A percentile compares a stretch with the other conserved stretches of the same genome.
phyloP scores from a whole-genome alignment of 1,140 invertebrate species.

The Eurosta solidaginis region DNA sequence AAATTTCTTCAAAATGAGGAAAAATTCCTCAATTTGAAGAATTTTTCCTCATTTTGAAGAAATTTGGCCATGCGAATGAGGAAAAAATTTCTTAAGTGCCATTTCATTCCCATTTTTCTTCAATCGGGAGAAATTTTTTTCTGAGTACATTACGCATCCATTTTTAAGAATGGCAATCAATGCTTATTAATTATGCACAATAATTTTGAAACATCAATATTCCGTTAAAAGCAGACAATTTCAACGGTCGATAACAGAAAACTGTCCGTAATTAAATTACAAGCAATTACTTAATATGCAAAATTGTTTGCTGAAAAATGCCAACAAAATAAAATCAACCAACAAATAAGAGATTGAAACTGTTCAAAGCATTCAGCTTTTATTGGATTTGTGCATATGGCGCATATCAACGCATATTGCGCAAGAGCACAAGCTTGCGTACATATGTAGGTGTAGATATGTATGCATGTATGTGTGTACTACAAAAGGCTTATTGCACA shows the following conservation, averaged over 20 bases:
- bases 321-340: background rate
- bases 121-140: too few species aligned
- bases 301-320: background rate
- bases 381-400: background rate
- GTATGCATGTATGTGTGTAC: background rate
- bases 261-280: background rate
- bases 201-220: background rate
- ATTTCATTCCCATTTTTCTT: too few species aligned
- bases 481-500: background rate
- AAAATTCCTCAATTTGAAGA: too few species aligned
- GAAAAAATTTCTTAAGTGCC: too few species aligned
- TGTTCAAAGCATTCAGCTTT: background rate
- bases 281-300: background rate
- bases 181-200: background rate
- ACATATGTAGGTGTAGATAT: too few species aligned
- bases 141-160: too few species aligned
- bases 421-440: background rate
- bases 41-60: too few species aligned
- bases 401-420: background rate
- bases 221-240: background rate
- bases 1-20: too few species aligned
- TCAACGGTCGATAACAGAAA: background rate
- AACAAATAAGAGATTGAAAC: background rate
- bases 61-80: too few species aligned
- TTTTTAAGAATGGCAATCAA: too few species aligned